Evolutionary conservation across 2,113 vertebrate genomes (phyloP), one percentile per base, ranked within the genome.

Genomic region (Circaetus cinerascens): DNA sequence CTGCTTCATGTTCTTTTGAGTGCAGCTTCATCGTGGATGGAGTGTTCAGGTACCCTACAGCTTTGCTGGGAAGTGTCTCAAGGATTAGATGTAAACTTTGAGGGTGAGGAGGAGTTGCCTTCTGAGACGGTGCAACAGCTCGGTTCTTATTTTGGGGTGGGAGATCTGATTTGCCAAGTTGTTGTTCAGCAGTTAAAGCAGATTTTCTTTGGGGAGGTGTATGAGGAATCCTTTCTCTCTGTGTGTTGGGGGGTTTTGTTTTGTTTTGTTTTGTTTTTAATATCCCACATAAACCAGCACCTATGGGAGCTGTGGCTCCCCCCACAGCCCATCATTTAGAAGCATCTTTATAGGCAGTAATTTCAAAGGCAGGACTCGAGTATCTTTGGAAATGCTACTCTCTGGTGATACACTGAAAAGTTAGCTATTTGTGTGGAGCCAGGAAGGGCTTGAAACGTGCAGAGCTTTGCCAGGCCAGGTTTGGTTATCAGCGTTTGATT

Each of bases 401-500:
- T 75, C 57, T 29, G 71, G 63, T 80, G 78, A 38, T 46, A 43
- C 25, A 15, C 45, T 57, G 66, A 51, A 43, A 92, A 91, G 60
- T 75, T 22, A n/a, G 69, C 45, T 85, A 6, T 51, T 75, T 79
- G 17, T 66, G 50, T 32, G 14, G 67, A 86, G 69, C 50, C 78
- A 53, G 77, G 45, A 73, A 14, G 6, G 66, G 67, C 74, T 76
- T 79, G 62, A 85, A 91, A 60, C 32, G 55, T 56, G 38, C 32
- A 69, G 29, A 63, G 50, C 71, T 91, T 83, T 96, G 93, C 89
- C 81, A 72, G 84, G 84, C 94, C 74, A 38, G 57, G 62, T 94
- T 91, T 92, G 76, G 84, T 93, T 95, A 95, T 95, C 96, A 90
- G 91, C 0, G 4, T 95, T 96, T 93, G 90, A 96, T 96, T 97